A percentile compares a stretch with the other conserved stretches of the same genome.
Conservation (phyloP, 2,888 invertebrate species). For the Cyaniris semiargus region DNA sequence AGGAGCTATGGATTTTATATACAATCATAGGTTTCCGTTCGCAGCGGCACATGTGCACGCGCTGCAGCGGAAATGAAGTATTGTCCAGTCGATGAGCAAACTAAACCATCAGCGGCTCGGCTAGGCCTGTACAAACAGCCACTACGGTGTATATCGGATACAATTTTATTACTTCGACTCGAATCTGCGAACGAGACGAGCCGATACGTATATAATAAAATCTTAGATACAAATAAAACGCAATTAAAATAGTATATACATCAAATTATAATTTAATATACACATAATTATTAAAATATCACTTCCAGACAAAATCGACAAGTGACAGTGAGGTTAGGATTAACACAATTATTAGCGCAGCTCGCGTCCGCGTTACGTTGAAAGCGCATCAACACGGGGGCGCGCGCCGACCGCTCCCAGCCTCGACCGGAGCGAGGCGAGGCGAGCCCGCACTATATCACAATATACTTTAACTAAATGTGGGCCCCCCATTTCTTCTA, state of each 20-base stretch:
- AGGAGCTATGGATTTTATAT: conserved; percentile 47
- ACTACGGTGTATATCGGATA: conserved; percentile 44
- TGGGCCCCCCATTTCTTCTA: conserved; percentile 61
- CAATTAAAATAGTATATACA: conserved; percentile 67
- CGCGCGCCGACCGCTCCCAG: background rate
- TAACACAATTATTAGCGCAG: background rate
- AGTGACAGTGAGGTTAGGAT: conserved; percentile 30
- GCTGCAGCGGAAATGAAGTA: conserved; percentile 33
- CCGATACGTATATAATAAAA: conserved; percentile 50
- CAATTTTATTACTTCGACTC: conserved; percentile 48
- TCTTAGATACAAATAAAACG: conserved; percentile 73
- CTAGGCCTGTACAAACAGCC: conserved; percentile 60
- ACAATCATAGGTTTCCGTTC: conserved; percentile 45
- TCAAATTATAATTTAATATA: conserved; percentile 73
- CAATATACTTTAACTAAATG: conserved; percentile 72
- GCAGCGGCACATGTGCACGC: conserved; percentile 32
- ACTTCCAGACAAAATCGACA: conserved; percentile 35
- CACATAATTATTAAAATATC: conserved; percentile 45
- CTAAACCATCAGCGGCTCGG: conserved; percentile 46
- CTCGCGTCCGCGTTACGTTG: background rate
- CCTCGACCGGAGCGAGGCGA: conserved; percentile 14
- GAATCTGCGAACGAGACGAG: conserved; percentile 51
- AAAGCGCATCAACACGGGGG: conserved; percentile 15
- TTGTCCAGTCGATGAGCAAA: conserved; percentile 34
- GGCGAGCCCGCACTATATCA: conserved; percentile 73